A percentile compares a stretch with the other conserved stretches of the same genome.
phyloP scores from a whole-genome alignment of 2,113 vertebrate species.

The Columba janthina region DNA sequence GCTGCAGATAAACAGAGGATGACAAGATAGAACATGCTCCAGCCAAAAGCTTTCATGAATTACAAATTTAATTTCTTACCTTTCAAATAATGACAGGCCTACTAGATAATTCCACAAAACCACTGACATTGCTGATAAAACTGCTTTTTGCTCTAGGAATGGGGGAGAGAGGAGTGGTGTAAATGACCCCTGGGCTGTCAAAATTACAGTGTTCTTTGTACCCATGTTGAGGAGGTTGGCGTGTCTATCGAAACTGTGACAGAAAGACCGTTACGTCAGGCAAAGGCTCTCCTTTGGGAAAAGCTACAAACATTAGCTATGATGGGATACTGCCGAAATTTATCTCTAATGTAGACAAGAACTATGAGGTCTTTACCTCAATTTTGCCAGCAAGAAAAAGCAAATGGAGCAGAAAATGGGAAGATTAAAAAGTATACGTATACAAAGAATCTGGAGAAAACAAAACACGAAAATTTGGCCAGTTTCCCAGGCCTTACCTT shows the following conservation, averaged over 20 bases:
- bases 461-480: not conserved
- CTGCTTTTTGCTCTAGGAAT: not conserved
- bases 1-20: not conserved
- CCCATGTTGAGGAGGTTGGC: not conserved
- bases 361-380: not conserved
- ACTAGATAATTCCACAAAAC: not conserved
- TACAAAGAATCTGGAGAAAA: not conserved
- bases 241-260: not conserved
- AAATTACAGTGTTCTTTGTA: not conserved
- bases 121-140: not conserved
- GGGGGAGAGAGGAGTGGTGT: not conserved
- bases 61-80: not conserved
- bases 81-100: not conserved
- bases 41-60: not conserved
- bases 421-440: not conserved
- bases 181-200: not conserved
- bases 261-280: not conserved
- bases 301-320: not conserved
- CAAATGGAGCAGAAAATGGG: not conserved
- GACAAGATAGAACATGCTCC: not conserved
- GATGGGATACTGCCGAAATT: not conserved
- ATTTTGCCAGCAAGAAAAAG: not conserved
- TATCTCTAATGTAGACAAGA: not conserved
- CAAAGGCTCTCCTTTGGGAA: not conserved
- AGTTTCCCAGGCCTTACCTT: constrained; percentile 84